phyloP scores from a whole-genome alignment of 2,888 invertebrate genomes.

The Keiferia lycopersicella region DNA sequence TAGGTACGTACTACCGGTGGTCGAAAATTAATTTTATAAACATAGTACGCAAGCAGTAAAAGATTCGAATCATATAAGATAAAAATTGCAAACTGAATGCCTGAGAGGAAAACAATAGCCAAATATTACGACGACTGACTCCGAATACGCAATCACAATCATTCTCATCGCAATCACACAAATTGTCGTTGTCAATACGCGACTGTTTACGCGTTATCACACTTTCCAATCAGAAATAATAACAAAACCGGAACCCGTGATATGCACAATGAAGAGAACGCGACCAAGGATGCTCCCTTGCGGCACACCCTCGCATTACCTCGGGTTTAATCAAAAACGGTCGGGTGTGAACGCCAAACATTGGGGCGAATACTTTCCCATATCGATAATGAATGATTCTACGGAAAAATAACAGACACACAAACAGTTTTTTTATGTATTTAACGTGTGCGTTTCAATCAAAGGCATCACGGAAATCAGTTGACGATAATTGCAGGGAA shows the following conservation, averaged over 20 bases:
- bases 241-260: conserved; percentile 32
- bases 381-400: conserved; percentile 74
- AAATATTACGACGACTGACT: neutral
- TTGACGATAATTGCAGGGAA: conserved; percentile 62
- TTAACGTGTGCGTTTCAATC: conserved; percentile 62
- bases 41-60: neutral
- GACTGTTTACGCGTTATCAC: conserved; percentile 30
- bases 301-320: conserved; percentile 68
- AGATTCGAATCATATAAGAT: neutral
- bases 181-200: conserved; percentile 14
- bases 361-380: conserved; percentile 72
- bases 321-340: conserved; percentile 73
- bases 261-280: conserved; percentile 53
- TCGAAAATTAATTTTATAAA: too few relatives aligned
- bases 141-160: conserved; percentile 10
- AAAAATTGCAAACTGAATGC: neutral
- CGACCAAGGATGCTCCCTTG: conserved; percentile 68
- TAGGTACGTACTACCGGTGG: too few relatives aligned
- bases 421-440: conserved; percentile 57
- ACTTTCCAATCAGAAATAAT: conserved; percentile 39
- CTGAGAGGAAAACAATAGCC: neutral
- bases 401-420: conserved; percentile 63
- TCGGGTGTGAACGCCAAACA: conserved; percentile 77
- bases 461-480: conserved; percentile 63
- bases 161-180: conserved; percentile 10